These are phyloP conservation scores for Coregonus sp. DNA, from an alignment of 2,797 vertebrate species.

Conservation along the genomic window DNA sequence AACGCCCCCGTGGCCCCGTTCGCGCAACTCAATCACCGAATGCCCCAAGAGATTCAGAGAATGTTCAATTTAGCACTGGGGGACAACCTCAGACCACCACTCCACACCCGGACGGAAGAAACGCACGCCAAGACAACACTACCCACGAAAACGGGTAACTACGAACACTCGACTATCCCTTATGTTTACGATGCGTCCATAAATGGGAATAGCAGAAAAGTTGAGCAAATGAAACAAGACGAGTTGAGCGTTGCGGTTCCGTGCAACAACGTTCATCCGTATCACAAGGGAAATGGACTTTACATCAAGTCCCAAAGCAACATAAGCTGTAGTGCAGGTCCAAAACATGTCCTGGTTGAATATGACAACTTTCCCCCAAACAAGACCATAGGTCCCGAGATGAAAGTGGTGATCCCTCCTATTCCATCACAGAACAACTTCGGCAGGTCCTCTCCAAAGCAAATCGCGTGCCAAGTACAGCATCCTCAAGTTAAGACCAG, in stretches of 20 bases:
- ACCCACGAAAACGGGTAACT: conserved; percentile 47
- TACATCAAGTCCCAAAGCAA: conserved; percentile 24
- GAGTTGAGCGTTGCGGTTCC: conserved; percentile 55
- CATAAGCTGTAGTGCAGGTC: conserved; percentile 11
- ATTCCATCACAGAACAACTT: conserved; percentile 65
- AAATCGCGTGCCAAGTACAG: conserved; percentile 50
- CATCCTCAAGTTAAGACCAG: conserved; percentile 37
- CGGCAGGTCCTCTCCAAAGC: conserved; percentile 61
- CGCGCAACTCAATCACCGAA: conserved; percentile 52
- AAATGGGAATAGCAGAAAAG: conserved; percentile 37
- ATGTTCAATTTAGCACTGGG: conserved; percentile 52
- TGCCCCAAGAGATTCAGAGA: conserved; percentile 50
- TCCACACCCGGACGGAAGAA: conserved; percentile 51
- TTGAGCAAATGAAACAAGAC: conserved; percentile 45
- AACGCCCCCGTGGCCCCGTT: conserved; percentile 53
- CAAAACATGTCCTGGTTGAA: conserved; percentile 67
- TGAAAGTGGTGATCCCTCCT: conserved; percentile 76
- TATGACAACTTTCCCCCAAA: conserved; percentile 81
- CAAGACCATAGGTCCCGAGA: conserved; percentile 78
- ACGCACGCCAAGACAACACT: conserved; percentile 31
- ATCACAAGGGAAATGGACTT: conserved; percentile 47
- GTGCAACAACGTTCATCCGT: conserved; percentile 58
- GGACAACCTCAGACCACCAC: conserved; percentile 52
- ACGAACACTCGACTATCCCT: conserved; percentile 40
- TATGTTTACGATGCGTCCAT: conserved; percentile 59